Evolutionary conservation across 2,113 vertebrate species (phyloP).

Genomic region (Sceloporus undulatus): DNA sequence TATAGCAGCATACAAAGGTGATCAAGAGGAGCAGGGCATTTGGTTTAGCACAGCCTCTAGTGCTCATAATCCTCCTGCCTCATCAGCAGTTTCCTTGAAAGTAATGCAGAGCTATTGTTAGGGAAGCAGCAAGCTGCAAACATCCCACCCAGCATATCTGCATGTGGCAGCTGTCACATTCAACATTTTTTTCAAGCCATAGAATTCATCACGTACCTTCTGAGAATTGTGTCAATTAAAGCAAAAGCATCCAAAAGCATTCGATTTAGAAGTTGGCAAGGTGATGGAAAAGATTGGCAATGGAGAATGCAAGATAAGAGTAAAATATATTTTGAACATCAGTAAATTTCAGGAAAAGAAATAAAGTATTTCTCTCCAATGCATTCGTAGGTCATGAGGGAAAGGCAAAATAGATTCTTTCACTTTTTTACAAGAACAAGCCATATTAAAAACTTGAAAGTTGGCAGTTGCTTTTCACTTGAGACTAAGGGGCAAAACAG

Average conservation of each 20-base stretch:
- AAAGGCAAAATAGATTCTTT: slow-evolving; percentile 25
- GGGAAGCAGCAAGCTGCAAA: slow-evolving; percentile 8
- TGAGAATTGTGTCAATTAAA: slow-evolving; percentile 7
- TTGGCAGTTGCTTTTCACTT: background rate
- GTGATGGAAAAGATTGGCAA: slow-evolving; percentile 1
- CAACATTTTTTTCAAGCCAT: slow-evolving; percentile 19
- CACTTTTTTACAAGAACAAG: slow-evolving; percentile 34
- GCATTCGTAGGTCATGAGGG: slow-evolving; percentile 11
- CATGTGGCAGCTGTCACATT: slow-evolving; percentile 38
- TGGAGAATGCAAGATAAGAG: background rate
- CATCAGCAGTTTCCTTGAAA: slow-evolving; percentile 23
- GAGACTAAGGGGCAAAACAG: background rate
- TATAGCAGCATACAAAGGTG: background rate
- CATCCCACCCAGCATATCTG: background rate
- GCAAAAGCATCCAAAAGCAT: slow-evolving; percentile 41
- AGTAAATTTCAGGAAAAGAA: slow-evolving; percentile 26
- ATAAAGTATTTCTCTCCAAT: slow-evolving; percentile 2
- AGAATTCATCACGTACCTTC: background rate
- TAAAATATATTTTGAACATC: background rate
- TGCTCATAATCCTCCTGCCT: background rate
- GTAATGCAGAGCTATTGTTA: background rate
- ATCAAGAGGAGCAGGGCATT: background rate
- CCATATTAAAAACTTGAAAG: background rate
- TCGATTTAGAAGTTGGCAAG: background rate
- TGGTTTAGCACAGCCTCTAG: slow-evolving; percentile 6